phyloP scores from a whole-genome alignment of 2,888 invertebrate species.

The Platycheirus rosarum region DNA sequence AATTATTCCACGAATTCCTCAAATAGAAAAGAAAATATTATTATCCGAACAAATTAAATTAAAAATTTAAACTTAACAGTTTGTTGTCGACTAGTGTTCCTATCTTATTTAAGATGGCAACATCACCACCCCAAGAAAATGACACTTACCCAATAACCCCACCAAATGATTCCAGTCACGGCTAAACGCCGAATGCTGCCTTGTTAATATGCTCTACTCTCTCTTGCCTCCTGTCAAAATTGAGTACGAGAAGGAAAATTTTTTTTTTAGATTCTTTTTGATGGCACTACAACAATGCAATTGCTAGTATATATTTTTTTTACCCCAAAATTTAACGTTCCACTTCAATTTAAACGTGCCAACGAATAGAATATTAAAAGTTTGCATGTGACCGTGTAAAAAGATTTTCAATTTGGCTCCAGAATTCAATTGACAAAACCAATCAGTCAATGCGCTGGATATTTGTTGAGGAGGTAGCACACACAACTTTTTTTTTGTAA shows the following conservation, averaged over 20 bases:
- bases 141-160: conserved; percentile 68
- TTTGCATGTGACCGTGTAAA: conserved; percentile 44
- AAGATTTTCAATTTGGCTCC: conserved; percentile 64
- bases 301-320: conserved; percentile 70
- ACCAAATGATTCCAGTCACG: conserved; percentile 66
- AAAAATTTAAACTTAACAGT: conserved; percentile 61
- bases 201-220: conserved; percentile 62
- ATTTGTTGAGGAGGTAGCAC: conserved; percentile 67
- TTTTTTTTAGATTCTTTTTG: conserved; percentile 69
- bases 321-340: conserved; percentile 72
- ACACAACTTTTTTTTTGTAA: conserved; percentile 72
- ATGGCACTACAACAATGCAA: conserved; percentile 73
- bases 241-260: conserved; percentile 69
- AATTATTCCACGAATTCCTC: conserved; percentile 30
- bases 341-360: conserved; percentile 72
- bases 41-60: neutral
- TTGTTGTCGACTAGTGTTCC: conserved; percentile 28
- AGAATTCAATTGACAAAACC: conserved; percentile 71
- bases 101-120: conserved; percentile 61
- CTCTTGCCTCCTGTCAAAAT: conserved; percentile 71
- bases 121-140: conserved; percentile 33
- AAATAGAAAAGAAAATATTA: conserved; percentile 33
- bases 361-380: conserved; percentile 58
- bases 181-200: conserved; percentile 57
- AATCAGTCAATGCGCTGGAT: conserved; percentile 60